Base-by-base conservation (phyloP, 2,888 invertebrate species). In the Agrilus cyanescens region DNA sequence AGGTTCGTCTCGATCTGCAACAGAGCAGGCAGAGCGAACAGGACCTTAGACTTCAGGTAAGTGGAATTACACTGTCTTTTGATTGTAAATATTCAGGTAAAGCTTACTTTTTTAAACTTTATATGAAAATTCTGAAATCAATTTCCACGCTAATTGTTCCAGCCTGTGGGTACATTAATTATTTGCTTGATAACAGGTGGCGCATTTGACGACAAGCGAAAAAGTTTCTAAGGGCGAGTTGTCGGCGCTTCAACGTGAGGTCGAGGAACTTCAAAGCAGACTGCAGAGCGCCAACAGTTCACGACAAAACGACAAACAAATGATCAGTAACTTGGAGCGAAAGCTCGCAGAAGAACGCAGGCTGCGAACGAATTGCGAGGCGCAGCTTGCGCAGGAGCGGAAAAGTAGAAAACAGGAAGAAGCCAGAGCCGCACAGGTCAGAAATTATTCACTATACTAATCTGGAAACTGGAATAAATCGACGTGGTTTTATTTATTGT, bases 261-360 rank as follows among this genome's bases (percentile, higher is more conserved):
- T 90, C 63, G 90, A 91, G 57, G 83, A 85, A 61, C 70, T 93
- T 55, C 91, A 93, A 62, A 82, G 81, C 59, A 80, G 83, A 63
- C 65, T 91, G 60, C 83, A 88, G 61, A 81, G 82, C 59, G 67
- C 85, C 51, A 75, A 76, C 44, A 76, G 78, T 49, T 76, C 79
- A 50, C 78, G 86, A 40, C 82, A 85, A 60, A 69, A 80, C 52
- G 94, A 89, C 62, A 82, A 84, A 66, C 82, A 85, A 57, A 78
- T 80, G 52, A 71, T 91, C 53, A 73, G 77, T 58, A 74, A 65
- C 52, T 75, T 82, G 57, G 95, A 94, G 70, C 78, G 87, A 53
- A 80, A 86, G 49, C 72, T 95, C 49, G 78, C 78, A 35, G 95
- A 93, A 50, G 93, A 95, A 68, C 71, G 88, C 38, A 82, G 90